Base-by-base conservation (phyloP, 2,888 invertebrate genomes). In the Ormia ochracea region DNA sequence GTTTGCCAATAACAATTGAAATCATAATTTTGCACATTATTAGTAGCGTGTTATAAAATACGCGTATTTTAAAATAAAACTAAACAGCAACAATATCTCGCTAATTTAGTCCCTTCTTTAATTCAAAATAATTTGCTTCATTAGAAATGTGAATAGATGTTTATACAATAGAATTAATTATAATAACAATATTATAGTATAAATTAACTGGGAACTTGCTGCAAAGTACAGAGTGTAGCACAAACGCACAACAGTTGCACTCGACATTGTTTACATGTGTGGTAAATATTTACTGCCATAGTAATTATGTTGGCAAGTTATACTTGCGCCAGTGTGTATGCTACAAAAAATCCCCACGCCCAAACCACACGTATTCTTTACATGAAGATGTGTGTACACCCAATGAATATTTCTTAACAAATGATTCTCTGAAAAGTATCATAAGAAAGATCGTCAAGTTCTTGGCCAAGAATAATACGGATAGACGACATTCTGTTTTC, bases 261-360 rank as follows among this genome's bases (percentile, higher is more conserved):
- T 54, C 31, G 36, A 52, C 38, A 56, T 23, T 48, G 19, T 17
- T 14, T 9, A 56, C 48, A 23, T 19, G 43, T 72, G 66, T 45
- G 59, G 77, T 52, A 36, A 45, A 59, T 43, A 52, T 65, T 58
- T 65, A 58, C 41, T 77, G 23, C 48, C 26, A 36, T 56, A 58
- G 50, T 43, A 73, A 36, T 63, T 72, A 54, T 48, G 36, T 48
- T 33, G 9, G 33, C n/a, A 26, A n/a, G 14, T 28, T 14, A 36
- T 63, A 12, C 10, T 33, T 31, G 7, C 50, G 50, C 36, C 54
- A 43, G 31, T 33, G 7, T 43, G 31, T 28, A 41, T 41, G 36
- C 52, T 33, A 10, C 19, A 5, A 19, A 54, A 56, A 10, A 23
- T 14, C 12, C 31, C 0, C 36, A 54, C 36, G 26, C 1, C 14